phyloP scores from a whole-genome alignment of 1,140 invertebrate species.

The Dysdera silvatica region DNA sequence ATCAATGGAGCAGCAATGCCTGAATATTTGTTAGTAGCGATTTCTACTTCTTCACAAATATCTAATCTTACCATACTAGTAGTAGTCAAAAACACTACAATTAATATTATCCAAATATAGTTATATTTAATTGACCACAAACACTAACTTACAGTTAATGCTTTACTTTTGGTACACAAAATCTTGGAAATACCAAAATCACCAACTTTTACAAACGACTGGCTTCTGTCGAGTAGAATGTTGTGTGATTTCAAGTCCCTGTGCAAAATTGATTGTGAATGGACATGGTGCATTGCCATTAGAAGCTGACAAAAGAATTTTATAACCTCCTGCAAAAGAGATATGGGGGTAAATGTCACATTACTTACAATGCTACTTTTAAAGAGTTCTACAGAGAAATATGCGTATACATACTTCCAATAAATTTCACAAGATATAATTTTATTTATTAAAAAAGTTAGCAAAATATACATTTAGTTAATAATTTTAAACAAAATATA shows the following conservation, averaged over 20 bases:
- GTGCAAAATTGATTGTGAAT: slow-evolving; percentile 61
- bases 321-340: slow-evolving; percentile 44
- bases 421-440: neutral
- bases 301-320: slow-evolving; percentile 56
- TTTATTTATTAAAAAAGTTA: neutral
- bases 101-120: neutral
- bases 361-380: too few relatives aligned
- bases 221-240: slow-evolving; percentile 58
- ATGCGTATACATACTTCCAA: too few relatives aligned
- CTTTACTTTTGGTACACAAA: slow-evolving; percentile 50
- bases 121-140: neutral
- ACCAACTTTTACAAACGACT: slow-evolving; percentile 58
- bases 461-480: too few relatives aligned
- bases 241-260: slow-evolving; percentile 69
- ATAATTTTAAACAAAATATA: too few relatives aligned
- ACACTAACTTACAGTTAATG: slow-evolving; percentile 50
- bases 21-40: too few relatives aligned
- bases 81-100: neutral
- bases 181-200: slow-evolving; percentile 70
- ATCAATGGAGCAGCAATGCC: too few relatives aligned
- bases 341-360: too few relatives aligned
- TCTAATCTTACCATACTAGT: too few relatives aligned
- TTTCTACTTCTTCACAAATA: too few relatives aligned
- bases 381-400: too few relatives aligned
- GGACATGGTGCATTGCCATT: slow-evolving; percentile 64